Base-by-base conservation (phyloP, 2,113 vertebrate genomes). In the Hystrix cristata region DNA sequence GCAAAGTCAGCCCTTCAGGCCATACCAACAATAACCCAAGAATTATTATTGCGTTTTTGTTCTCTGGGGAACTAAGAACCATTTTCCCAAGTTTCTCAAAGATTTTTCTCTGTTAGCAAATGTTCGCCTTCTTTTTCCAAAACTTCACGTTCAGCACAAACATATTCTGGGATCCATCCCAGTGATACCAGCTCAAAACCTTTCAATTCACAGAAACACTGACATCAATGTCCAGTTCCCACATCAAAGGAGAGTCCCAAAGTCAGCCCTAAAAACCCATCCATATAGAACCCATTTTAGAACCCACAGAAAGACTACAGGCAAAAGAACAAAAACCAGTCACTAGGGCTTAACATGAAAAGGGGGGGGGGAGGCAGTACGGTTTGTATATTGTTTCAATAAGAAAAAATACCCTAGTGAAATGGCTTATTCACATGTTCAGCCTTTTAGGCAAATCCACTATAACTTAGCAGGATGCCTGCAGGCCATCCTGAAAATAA, bases 341-440 rank as follows among this genome's bases (percentile, higher is more conserved):
- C 94, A 53, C 87, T 69, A 89, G 9, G 62, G 80, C 83, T 94
- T 95, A 95, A 95, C 53, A 87, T 71, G 94, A 96, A 96, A 95
- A 57, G 15, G 0, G 7, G n/a, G 19, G 11, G 7, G 15, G 4
- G 27, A 59, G 19, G 43, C 11, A 19, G 23, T 69, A 64, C 11
- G 64, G 94, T 59, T 81, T 93, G 62, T 96, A 91, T 95, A 95
- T 96, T 94, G 95, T 96, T 97, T 96, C 97, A 91, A 72, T 78
- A 87, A 91, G 92, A 4, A 90, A 86, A 97, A 96, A 93, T 62
- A 87, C 69, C 72, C 96, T 81, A 46, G 94, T 78, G 84, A 95
- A 96, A 97, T 94, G 87, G 96, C 78, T 97, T 94, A 94, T 87
- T 95, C 96, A 97, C 97, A 98, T 94, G 97, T 93, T 94, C 95